Evolutionary conservation across 1,140 invertebrate genomes (phyloP), one percentile per base, ranked within the genome.

Genomic region (Drosophila parvula): DNA sequence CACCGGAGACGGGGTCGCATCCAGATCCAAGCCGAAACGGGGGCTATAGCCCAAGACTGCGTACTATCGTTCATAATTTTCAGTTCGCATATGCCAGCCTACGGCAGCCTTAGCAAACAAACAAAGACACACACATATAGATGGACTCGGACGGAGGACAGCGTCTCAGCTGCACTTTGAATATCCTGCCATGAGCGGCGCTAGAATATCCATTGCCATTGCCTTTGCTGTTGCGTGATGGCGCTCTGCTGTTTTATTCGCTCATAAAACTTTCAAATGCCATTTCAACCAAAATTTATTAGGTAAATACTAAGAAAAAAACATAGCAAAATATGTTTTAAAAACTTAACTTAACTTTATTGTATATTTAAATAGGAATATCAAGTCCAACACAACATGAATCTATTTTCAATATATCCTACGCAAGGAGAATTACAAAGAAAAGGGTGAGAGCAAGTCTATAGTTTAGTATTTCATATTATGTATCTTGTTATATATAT

Each of bases 61-160:
- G 68, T 65, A 62, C 82, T 74, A 89, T 84, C 45, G 80, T 80
- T 89, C 84, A 88, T 88, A 88, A 89, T 88, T 88, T 89, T 65
- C 77, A 74, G 63, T 78, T 75, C 64, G 48, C 81, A 83, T 83
- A 80, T 89, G 79, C 79, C 68, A 71, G 79, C 83, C 78, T 63
- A 41, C 63, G 67, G 44, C 58, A 51, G 61, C 41, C 51, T 64
- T 41, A 63, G 60, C 79, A 71, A 78, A 76, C 59, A 69, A 77
- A 74, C 58, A 68, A 58, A 51, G 62, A 77, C 48, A 53, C 22
- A 55, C 43, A 57, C 32, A 18, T 16, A 45, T 18, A n/a, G n/a
- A 53, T 32, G 3, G 41, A 22, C 22, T 22, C 22, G 1, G 22
- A 12, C 28, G 9, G 55, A 48, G 11, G 28, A 9, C 36, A 84